Evolutionary conservation across 2,797 vertebrate species (phyloP).

Genomic region (Acipenser transmontanus): DNA sequence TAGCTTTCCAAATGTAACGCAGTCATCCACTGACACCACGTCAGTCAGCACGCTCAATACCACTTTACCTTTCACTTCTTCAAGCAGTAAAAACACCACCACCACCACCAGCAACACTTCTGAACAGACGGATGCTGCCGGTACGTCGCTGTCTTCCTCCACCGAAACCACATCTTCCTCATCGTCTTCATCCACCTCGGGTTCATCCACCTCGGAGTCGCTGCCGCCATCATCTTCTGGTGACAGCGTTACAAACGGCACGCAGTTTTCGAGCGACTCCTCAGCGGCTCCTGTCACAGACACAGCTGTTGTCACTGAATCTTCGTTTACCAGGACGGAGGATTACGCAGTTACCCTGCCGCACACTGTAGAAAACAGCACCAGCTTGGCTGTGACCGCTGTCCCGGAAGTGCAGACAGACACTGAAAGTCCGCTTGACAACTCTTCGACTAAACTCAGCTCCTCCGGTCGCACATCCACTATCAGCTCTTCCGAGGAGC

Average conservation of each 20-base stretch:
- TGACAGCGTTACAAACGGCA: constrained; percentile 16
- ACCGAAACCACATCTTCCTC: constrained; percentile 17
- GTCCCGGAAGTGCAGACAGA: constrained; percentile 28
- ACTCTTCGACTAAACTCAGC: neutral
- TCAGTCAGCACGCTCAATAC: neutral
- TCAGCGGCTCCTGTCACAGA: constrained; percentile 13
- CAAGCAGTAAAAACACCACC: neutral
- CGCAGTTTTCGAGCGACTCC: constrained; percentile 31
- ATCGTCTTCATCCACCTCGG: constrained; percentile 23
- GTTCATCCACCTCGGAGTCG: constrained; percentile 18
- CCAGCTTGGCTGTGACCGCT: constrained; percentile 33
- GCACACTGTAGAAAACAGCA: constrained; percentile 32
- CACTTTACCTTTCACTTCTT: neutral
- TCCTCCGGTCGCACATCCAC: constrained; percentile 12
- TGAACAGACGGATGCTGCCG: neutral
- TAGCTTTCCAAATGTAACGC: constrained; percentile 1
- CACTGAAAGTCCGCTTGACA: constrained; percentile 37
- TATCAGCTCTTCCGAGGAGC: constrained; percentile 1
- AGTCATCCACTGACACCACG: neutral
- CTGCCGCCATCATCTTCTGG: constrained; percentile 39
- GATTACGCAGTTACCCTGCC: constrained; percentile 31
- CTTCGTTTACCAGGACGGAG: constrained; percentile 31
- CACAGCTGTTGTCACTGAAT: constrained; percentile 31
- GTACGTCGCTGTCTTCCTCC: neutral
- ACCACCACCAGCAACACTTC: neutral